Base-by-base conservation (phyloP, 2,888 invertebrate species). In the Drosophila subquinaria region DNA sequence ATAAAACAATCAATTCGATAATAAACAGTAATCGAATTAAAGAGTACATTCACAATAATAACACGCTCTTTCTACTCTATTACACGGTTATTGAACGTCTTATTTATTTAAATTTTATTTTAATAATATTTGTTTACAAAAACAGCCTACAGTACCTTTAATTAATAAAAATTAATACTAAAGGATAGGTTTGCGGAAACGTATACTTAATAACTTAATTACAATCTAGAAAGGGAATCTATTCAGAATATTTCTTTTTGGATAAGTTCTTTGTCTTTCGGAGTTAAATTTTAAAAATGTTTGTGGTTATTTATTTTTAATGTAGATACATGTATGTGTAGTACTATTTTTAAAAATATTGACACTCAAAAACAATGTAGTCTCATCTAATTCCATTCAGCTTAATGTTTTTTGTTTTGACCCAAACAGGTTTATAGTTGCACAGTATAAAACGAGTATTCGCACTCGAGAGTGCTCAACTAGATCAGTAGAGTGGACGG, bases 11-110 rank as follows among this genome's bases (percentile, higher is more conserved):
- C 13, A 35, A 35, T 35, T 13, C 50, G 17, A 51, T 20, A 51
- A 35, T 51, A 35, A 51, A 27, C n/a, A 38, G 38, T 38, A 20
- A 23, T 53, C 36, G 10, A 23, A 52, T 36, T 20, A 43, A 33
- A 52, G 38, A 38, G 13, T 35, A 51, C 13, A 17, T 35, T 35
- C 35, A 13, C 20, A 51, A 35, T 13, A 13, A 20, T 1, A 13
- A 35, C 4, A 20, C 35, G 50, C 50, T 51, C 50, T 35, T 20
- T 35, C 38, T 36, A 35, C 2, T 27, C 27, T 45, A 23, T 13
- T 17, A 13, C 20, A 20, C 50, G 13, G 11, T 13, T 35, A 13
- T 20, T 35, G 17, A 35, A 11, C 4, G 33, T 17, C 33, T 15
- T 4, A 17, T 6, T 50, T 11, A 15, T 48, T 33, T 30, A 6